phyloP scores from a whole-genome alignment of 2,797 vertebrate genomes.

The Semaprochilodus insignis region DNA sequence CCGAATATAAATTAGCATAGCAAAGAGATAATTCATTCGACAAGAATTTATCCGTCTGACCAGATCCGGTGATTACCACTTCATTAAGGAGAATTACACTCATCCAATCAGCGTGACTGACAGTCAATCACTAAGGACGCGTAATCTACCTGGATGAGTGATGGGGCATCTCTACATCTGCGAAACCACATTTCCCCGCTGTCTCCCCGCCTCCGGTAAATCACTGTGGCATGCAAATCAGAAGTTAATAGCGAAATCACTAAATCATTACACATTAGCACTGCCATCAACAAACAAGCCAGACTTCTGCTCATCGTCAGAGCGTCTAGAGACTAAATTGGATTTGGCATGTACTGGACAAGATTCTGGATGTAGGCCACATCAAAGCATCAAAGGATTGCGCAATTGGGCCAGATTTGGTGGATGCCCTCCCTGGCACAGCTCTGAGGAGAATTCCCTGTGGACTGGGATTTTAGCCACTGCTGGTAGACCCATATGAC shows the following conservation, averaged over 20 bases:
- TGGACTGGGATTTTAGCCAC: too few relatives aligned
- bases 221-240: conserved; percentile 55
- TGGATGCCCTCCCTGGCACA: too few relatives aligned
- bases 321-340: too few relatives aligned
- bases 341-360: too few relatives aligned
- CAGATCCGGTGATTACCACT: not conserved
- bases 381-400: too few relatives aligned
- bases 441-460: too few relatives aligned
- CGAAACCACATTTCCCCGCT: not conserved
- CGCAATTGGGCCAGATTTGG: too few relatives aligned
- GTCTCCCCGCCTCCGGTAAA: not conserved
- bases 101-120: not conserved
- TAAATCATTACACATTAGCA: conserved; percentile 34
- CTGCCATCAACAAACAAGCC: conserved; percentile 33
- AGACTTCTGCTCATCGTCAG: too few relatives aligned
- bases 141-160: not conserved
- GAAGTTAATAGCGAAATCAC: conserved; percentile 69
- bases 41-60: too few relatives aligned
- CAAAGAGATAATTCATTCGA: too few relatives aligned
- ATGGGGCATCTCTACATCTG: not conserved
- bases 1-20: not conserved
- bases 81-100: conserved; percentile 20
- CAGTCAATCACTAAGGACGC: not conserved
- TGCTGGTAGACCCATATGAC: too few relatives aligned
- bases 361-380: too few relatives aligned